Conservation (phyloP, 2,888 invertebrate species). For the Hipparchia sbordonii region DNA sequence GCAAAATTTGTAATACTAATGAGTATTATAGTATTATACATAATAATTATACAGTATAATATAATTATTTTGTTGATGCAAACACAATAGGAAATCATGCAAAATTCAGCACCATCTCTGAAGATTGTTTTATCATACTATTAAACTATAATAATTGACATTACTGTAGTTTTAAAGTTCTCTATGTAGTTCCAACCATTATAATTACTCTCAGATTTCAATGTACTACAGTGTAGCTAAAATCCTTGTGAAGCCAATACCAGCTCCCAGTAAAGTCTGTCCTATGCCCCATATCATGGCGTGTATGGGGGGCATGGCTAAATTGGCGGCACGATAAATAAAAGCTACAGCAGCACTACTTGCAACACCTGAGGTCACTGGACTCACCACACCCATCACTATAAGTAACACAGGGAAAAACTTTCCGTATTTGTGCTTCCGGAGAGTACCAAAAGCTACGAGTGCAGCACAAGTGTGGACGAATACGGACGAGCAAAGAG, state of each 20-base stretch:
- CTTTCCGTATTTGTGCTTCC: conserved; percentile 97
- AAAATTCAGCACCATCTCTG: conserved; percentile 39
- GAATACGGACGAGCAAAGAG: conserved; percentile 95
- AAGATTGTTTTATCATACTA: conserved; percentile 34
- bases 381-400: conserved; percentile 94
- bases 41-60: conserved; percentile 11
- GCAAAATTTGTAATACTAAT: conserved; percentile 32
- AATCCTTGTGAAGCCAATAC: conserved; percentile 96
- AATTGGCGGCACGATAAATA: conserved; percentile 94
- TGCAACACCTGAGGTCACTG: conserved; percentile 93
- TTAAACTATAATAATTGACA: conserved; percentile 45
- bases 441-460: conserved; percentile 94
- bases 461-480: conserved; percentile 95
- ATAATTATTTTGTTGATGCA: conserved; percentile 23
- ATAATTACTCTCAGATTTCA: conserved; percentile 14
- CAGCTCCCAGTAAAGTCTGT: conserved; percentile 94
- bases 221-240: conserved; percentile 91
- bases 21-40: conserved; percentile 35
- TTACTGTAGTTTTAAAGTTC: conserved; percentile 34
- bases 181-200: conserved; percentile 28
- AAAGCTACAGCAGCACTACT: conserved; percentile 97
- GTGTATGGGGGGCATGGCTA: conserved; percentile 95
- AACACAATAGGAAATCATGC: conserved; percentile 34
- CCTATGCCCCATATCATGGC: conserved; percentile 98
- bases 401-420: conserved; percentile 95